phyloP scores from a whole-genome alignment of 2,797 vertebrate genomes.

The Pseudochirops cupreus region DNA sequence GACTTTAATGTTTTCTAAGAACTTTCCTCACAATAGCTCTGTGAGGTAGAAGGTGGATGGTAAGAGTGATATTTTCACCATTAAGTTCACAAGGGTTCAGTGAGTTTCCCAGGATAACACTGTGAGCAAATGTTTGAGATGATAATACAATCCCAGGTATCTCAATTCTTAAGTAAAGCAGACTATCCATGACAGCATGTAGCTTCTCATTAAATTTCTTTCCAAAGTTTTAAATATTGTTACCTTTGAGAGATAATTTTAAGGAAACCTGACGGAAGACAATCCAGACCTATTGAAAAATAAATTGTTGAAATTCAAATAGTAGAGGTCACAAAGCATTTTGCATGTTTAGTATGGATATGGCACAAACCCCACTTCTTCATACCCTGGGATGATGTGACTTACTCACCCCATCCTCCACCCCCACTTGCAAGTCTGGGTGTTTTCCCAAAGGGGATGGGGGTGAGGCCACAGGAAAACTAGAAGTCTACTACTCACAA shows the following conservation, averaged over 20 bases:
- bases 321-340: neutral
- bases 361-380: neutral
- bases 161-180: neutral
- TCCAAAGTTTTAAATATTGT: neutral
- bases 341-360: no score
- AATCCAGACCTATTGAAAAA: neutral
- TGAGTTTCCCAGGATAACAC: neutral
- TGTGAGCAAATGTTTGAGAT: neutral
- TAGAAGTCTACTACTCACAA: neutral
- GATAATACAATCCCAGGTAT: neutral
- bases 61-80: neutral
- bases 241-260: neutral
- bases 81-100: neutral
- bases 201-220: neutral
- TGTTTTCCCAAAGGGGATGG: neutral
- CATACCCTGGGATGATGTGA: neutral
- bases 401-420: neutral
- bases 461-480: neutral
- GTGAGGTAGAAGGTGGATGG: neutral
- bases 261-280: neutral
- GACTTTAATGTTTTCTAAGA: neutral
- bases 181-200: neutral
- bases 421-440: neutral
- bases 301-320: neutral
- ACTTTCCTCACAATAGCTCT: neutral